Evolutionary conservation across 2,888 invertebrate species (phyloP).

Genomic region (Tetragonula carbonaria): DNA sequence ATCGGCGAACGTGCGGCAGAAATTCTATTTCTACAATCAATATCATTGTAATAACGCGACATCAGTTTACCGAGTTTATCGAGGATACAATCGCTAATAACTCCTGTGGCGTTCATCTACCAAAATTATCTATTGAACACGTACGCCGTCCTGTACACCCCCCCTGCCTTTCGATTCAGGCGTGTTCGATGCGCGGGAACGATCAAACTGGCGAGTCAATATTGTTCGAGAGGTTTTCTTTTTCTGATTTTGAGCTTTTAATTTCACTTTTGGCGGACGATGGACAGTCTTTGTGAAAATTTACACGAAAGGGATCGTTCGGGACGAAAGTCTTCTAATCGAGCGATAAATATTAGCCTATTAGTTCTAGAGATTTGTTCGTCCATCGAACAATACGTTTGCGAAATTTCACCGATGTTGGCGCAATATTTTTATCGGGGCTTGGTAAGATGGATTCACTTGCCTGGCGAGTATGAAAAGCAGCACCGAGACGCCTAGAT

Average conservation of each 20-base stretch:
- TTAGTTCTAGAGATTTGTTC: slow-evolving; percentile 1
- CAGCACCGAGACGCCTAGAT: slow-evolving; percentile 87
- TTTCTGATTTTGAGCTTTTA: too few relatives aligned
- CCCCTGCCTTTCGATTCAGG: not conserved
- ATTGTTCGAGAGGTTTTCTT: too few relatives aligned
- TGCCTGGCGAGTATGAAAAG: slow-evolving; percentile 88
- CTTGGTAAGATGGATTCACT: slow-evolving; percentile 68
- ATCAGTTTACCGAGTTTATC: not conserved
- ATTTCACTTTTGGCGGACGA: too few relatives aligned
- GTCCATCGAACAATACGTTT: slow-evolving; percentile 6
- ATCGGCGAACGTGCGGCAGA: too few relatives aligned
- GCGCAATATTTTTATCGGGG: slow-evolving; percentile 50
- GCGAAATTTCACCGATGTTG: slow-evolving; percentile 34
- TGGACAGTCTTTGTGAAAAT: not conserved
- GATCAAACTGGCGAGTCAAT: not conserved
- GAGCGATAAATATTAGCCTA: not conserved
- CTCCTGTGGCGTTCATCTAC: not conserved
- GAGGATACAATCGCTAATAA: not conserved
- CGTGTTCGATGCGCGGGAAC: not conserved
- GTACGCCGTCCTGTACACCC: not conserved
- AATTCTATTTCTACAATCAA: not conserved
- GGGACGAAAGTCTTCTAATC: not conserved
- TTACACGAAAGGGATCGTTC: not conserved
- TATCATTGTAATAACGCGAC: not conserved
- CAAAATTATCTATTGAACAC: not conserved